These are phyloP conservation scores for Syrista parreyssii DNA, from an alignment of 2,888 invertebrate genomes.

Conservation along the genomic window DNA sequence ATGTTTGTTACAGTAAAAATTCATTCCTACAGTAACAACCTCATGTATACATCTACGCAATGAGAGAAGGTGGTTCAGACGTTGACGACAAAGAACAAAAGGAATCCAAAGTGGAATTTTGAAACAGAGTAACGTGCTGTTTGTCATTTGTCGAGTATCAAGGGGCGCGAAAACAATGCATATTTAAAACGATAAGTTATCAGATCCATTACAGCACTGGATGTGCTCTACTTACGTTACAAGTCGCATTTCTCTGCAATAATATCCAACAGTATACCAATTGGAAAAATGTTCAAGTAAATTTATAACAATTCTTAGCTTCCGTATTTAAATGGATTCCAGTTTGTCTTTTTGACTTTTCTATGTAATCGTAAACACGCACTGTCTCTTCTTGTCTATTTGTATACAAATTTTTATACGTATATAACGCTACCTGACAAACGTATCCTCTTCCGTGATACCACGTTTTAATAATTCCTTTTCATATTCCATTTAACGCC, in stretches of 20 bases:
- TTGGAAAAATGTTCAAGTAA: neutral
- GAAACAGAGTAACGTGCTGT: neutral
- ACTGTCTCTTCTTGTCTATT: neutral
- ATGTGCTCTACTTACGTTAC: neutral
- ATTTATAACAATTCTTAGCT: neutral
- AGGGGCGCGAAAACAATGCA: neutral
- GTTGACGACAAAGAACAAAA: neutral
- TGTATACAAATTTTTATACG: neutral
- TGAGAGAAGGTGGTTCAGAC: conserved; percentile 1
- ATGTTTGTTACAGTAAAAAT: conserved; percentile 1
- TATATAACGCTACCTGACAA: neutral
- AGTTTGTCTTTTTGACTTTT: neutral
- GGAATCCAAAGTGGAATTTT: neutral
- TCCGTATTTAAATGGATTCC: neutral
- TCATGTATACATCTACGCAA: neutral
- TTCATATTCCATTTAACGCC: neutral
- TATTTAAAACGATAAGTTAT: neutral
- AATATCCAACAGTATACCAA: neutral
- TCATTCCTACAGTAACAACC: neutral
- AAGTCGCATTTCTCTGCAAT: neutral
- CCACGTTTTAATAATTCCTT: neutral
- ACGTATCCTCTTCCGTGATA: neutral
- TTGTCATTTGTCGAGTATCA: neutral
- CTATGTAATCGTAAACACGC: neutral
- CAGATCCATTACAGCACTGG: neutral